Evolutionary conservation across 2,113 vertebrate species (phyloP).

Genomic region (Mus spicilegus): DNA sequence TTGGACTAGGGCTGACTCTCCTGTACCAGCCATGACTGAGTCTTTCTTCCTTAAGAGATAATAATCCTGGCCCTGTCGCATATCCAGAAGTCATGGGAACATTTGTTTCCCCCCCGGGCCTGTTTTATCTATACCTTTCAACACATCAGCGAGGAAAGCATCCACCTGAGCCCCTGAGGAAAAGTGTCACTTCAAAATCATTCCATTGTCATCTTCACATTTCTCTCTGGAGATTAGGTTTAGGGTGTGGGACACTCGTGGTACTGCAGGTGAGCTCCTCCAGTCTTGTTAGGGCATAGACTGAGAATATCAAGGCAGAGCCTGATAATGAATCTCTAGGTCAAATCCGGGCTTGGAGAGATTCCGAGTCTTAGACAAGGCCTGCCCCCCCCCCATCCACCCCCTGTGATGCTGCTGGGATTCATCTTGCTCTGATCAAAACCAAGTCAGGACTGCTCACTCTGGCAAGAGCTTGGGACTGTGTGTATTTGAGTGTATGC

Average conservation of each 20-base stretch:
- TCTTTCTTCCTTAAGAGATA: not conserved
- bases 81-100: not conserved
- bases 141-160: constrained; percentile 23
- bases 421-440: not conserved
- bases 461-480: not conserved
- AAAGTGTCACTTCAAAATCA: not conserved
- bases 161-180: not conserved
- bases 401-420: not conserved
- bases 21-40: not conserved
- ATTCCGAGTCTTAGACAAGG: not conserved
- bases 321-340: not conserved
- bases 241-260: not conserved
- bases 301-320: not conserved
- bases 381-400: not conserved
- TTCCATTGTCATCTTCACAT: not conserved
- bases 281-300: not conserved
- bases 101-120: not conserved
- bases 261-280: not conserved
- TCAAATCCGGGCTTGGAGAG: not conserved
- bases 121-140: constrained; percentile 3
- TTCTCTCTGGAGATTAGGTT: not conserved
- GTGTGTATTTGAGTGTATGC: not conserved
- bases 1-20: not conserved
- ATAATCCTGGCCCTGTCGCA: not conserved
- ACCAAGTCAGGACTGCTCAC: not conserved